Conservation (phyloP, 2,888 invertebrate genomes). For the Drosophila multiciliata region DNA sequence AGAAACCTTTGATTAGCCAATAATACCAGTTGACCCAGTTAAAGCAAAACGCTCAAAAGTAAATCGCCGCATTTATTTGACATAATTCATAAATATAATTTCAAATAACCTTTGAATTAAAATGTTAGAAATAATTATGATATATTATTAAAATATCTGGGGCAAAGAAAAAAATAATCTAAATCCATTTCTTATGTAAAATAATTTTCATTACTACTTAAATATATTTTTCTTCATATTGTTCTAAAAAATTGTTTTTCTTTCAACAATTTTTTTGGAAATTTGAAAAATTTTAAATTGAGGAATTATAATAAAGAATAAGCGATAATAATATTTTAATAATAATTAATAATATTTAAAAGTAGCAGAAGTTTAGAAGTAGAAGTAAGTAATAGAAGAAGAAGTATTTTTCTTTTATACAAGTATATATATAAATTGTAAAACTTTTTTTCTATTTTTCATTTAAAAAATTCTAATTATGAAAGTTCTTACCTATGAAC, state of each 20-base stretch:
- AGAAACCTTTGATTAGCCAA: conserved; percentile 40
- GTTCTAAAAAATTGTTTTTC: too few relatives aligned
- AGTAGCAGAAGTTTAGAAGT: neutral
- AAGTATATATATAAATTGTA: neutral
- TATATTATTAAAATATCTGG: neutral
- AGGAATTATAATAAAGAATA: neutral
- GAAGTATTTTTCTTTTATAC: neutral
- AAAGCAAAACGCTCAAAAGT: neutral
- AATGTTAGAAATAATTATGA: neutral
- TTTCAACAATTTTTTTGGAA: too few relatives aligned
- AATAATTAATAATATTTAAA: neutral
- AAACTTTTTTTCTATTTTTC: neutral
- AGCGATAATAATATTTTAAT: too few relatives aligned
- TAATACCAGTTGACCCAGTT: conserved; percentile 31
- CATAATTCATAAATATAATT: neutral
- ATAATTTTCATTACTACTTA: neutral
- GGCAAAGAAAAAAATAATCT: neutral
- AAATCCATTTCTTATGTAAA: neutral
- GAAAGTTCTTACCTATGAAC: neutral
- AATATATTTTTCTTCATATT: neutral
- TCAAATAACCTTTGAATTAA: neutral
- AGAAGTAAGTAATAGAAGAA: neutral
- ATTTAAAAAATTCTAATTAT: neutral
- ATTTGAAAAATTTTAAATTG: too few relatives aligned
- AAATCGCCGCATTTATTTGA: neutral